Conservation (phyloP, 2,113 vertebrate genomes). For the Malurus elegans region DNA sequence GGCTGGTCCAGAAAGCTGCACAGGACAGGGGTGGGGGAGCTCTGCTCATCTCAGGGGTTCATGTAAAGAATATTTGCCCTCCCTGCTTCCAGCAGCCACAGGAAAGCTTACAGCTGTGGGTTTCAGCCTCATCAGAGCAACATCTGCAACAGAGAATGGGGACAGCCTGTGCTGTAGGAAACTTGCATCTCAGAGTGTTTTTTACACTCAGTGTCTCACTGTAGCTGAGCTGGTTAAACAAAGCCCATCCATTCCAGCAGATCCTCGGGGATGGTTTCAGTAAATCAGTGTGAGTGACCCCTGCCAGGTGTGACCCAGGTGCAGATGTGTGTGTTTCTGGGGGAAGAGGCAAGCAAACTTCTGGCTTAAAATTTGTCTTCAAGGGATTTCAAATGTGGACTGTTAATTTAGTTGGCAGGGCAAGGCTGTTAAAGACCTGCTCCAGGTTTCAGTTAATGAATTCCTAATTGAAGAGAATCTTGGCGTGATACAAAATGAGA, state of each 20-base stretch:
- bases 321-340: fast-evolving
- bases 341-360: background rate
- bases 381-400: background rate
- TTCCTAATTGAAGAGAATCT: background rate
- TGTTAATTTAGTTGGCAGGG: background rate
- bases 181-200: background rate
- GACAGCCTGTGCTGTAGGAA: background rate
- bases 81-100: background rate
- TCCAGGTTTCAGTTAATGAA: background rate
- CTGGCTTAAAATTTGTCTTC: background rate
- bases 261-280: background rate
- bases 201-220: background rate
- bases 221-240: background rate
- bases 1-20: background rate
- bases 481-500: background rate
- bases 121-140: background rate
- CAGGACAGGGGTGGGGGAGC: fast-evolving
- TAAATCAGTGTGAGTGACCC: background rate
- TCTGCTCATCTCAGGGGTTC: no score
- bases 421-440: background rate
- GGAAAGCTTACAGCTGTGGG: background rate
- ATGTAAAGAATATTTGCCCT: background rate
- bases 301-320: background rate
- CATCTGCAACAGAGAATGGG: background rate
- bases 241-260: background rate